A percentile compares a stretch with the other conserved stretches of the same genome.
These are phyloP conservation scores for Myxocyprinus asiaticus DNA, from an alignment of 2,113 vertebrate species.

Conservation along the genomic window DNA sequence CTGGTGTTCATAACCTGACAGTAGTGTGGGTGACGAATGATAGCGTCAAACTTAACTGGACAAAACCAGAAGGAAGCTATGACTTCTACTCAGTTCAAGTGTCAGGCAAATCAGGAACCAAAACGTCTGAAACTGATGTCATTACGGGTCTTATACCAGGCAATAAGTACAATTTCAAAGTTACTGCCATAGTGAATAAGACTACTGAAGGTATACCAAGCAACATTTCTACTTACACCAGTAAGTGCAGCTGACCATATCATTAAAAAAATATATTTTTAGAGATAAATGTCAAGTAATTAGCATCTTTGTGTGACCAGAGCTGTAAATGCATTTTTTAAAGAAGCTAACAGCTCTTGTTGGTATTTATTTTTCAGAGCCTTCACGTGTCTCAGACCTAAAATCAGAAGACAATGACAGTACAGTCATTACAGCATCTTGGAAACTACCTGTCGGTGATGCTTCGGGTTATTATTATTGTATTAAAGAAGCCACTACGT, in stretches of 20 bases:
- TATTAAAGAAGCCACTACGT: background rate
- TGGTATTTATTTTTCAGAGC: slow-evolving; percentile 29
- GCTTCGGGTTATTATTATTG: background rate
- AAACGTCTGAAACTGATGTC: background rate
- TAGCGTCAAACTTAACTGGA: slow-evolving; percentile 32
- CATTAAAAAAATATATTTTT: background rate
- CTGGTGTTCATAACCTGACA: background rate
- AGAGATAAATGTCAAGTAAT: background rate
- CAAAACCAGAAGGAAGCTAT: background rate
- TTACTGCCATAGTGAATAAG: slow-evolving; percentile 43
- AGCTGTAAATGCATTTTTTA: background rate
- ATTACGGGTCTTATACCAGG: slow-evolving; percentile 39
- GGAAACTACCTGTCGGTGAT: background rate
- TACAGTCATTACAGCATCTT: background rate
- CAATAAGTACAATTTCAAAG: slow-evolving; percentile 12
- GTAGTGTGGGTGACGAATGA: background rate
- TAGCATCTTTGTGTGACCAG: background rate
- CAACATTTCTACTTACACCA: slow-evolving; percentile 16
- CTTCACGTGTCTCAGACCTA: slow-evolving; percentile 2
- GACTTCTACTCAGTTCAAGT: slow-evolving; percentile 26
- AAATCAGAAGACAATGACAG: background rate
- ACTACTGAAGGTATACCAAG: slow-evolving; percentile 1
- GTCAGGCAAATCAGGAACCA: background rate
- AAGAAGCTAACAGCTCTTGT: background rate
- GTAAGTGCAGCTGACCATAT: slow-evolving; percentile 41